Base-by-base conservation (phyloP, 2,888 invertebrate species). In the Amphipoea oculea region DNA sequence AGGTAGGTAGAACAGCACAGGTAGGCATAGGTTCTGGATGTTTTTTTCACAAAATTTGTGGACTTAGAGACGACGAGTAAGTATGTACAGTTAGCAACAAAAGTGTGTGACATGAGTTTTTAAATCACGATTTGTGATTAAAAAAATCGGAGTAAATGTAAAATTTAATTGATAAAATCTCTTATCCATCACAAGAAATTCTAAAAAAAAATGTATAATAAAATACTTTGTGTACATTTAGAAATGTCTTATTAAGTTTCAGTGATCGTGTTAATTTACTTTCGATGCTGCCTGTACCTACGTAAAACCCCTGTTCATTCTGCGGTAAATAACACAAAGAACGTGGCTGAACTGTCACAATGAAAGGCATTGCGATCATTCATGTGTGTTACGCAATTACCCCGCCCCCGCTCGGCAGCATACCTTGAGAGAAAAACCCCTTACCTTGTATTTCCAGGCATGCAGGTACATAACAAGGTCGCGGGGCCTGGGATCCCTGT, bases 391-490 rank as follows among this genome's bases (percentile, higher is more conserved):
- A 65, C 20, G 40, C 65, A 65, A 36, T 20, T 40, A 65, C 3
- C 42, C 12, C 48, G 11, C 48, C 3, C 42, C 12, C 48, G 11
- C 48, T 17, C 11, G 45, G 17, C 6, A 29, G 48, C 20, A 12
- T 69, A 36, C 14, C 36, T 70, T 70, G 36, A 36, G 7, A 20
- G 12, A 4, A 48, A 6, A 2, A 65, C 9, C 3, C 3, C 73
- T 93, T 93, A 98, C 98, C 97, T 98, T 98, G 95, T 99, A 99
- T 92, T 98, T 98, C 98, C 99, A 99, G 54, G 99, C 99, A 95
- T 99, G 99, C 68, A 99, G 97, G 95, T 99, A 99, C 99, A 99
- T 99, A 89, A 99, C 98, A 82, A 99, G 97, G 95, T 99, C 99
- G 88, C 98, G 98, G 0, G 99, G 99, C 85, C 98, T 98, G 0